phyloP scores from a whole-genome alignment of 2,888 invertebrate genomes.

The Eilema griseolum region DNA sequence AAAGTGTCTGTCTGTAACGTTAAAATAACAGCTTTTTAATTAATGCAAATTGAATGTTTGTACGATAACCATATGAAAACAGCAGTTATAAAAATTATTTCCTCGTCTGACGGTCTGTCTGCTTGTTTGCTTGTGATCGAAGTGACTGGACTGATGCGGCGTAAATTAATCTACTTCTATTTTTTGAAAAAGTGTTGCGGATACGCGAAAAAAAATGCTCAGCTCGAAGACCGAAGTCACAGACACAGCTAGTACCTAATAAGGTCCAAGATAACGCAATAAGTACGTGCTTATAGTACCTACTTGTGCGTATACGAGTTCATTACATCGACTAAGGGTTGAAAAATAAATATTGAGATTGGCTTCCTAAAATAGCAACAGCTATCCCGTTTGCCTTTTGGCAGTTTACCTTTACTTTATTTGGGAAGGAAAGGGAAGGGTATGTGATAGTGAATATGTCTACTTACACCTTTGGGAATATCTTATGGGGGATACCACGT shows the following conservation, averaged over 20 bases:
- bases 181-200: too few species aligned
- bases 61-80: too few species aligned
- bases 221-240: too few species aligned
- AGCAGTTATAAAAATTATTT: too few species aligned
- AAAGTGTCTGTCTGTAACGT: too few species aligned
- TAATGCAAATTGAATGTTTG: too few species aligned
- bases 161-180: too few species aligned
- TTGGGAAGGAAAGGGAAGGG: slow-evolving; percentile 8
- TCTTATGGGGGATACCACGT: neutral
- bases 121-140: too few species aligned
- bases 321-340: slow-evolving; percentile 15
- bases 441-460: slow-evolving; percentile 7
- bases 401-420: slow-evolving; percentile 11
- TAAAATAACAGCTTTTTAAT: too few species aligned
- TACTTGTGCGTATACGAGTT: neutral
- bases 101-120: too few species aligned
- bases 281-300: neutral
- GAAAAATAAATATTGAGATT: slow-evolving; percentile 27
- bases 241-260: neutral
- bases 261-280: neutral
- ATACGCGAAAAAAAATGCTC: too few species aligned
- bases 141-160: too few species aligned
- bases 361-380: slow-evolving; percentile 21
- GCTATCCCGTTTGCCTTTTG: slow-evolving; percentile 6
- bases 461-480: slow-evolving; percentile 8